Base-by-base conservation (phyloP, 2,797 vertebrate species). In the Acrossocheilus wenchowensis region DNA sequence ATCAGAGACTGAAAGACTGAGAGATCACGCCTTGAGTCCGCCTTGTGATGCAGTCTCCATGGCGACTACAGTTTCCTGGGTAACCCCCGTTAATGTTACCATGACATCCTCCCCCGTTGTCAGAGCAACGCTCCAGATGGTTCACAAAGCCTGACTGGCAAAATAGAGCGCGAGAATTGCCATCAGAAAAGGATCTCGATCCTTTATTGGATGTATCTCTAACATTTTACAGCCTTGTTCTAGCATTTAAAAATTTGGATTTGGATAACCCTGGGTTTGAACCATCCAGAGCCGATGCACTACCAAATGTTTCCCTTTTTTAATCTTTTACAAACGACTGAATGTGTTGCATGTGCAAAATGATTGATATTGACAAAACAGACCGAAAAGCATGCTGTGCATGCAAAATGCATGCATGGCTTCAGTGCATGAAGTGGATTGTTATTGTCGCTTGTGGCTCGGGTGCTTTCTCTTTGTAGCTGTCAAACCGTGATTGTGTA, bases 11-110 rank as follows among this genome's bases (percentile, higher is more conserved):
- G 78, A 74, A 71, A 64, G 82, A 83, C 82, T 83, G 88, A 91
- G 87, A 90, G 82, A 90, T 93, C 94, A 94, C 93, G 94, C 95
- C 95, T 96, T 93, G 93, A 96, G 95, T 95, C 91, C 86, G 92
- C 96, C 94, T 90, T 92, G 95, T 94, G 96, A 97, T 97, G 96
- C 95, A 97, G 97, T 99, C 96, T 95, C 98, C 95, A 98, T 98
- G 96, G 95, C 88, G 88, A 99, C 97, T 92, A 92, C 86, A 93
- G 97, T 98, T 98, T 98, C 98, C 97, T 93, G 96, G 97, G 98
- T 97, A 98, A 98, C 97, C 96, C 96, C 95, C 94, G 92, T 91
- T 88, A 94, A 96, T 95, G 96, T 97, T 97, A 94, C 96, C 95
- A 96, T 97, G 96, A 96, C 93, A 96, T 95, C 95, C 93, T 92